Conservation (phyloP, 2,888 invertebrate species). For the Dasypolia templi region DNA sequence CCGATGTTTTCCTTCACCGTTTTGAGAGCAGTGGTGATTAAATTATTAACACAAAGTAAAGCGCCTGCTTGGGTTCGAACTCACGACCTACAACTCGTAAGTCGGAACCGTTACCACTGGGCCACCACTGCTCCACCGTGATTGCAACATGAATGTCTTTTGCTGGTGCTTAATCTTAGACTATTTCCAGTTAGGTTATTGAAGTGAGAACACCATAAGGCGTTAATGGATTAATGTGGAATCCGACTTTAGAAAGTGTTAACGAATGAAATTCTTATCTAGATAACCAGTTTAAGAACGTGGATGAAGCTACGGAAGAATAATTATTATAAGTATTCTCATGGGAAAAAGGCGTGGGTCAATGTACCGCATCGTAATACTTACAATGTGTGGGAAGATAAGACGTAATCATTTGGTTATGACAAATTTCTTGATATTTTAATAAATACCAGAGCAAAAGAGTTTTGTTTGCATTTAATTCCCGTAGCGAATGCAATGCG, state of each 20-base stretch:
- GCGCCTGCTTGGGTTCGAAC: no score
- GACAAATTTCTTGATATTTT: constrained; percentile 7
- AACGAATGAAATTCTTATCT: constrained; percentile 4
- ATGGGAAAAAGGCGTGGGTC: background rate
- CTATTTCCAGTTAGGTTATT: background rate
- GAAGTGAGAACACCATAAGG: background rate
- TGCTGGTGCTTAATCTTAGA: no score
- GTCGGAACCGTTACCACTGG: no score
- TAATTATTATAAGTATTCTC: background rate
- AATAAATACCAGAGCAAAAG: background rate
- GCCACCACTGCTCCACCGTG: no score
- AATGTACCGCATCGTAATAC: constrained; percentile 1
- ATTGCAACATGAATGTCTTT: background rate
- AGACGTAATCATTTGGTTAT: constrained; percentile 7
- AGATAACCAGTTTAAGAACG: background rate
- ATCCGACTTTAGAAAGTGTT: no score
- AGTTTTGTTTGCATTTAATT: constrained; percentile 37
- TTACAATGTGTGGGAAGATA: constrained; percentile 5
- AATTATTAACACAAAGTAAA: no score
- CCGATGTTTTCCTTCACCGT: no score
- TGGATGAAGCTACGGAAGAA: background rate
- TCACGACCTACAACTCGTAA: no score
- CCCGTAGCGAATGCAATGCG: background rate
- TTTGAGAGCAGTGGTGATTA: no score
- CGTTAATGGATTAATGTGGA: background rate